Conservation (phyloP, 2,113 vertebrate species). For the Pimephales promelas region DNA sequence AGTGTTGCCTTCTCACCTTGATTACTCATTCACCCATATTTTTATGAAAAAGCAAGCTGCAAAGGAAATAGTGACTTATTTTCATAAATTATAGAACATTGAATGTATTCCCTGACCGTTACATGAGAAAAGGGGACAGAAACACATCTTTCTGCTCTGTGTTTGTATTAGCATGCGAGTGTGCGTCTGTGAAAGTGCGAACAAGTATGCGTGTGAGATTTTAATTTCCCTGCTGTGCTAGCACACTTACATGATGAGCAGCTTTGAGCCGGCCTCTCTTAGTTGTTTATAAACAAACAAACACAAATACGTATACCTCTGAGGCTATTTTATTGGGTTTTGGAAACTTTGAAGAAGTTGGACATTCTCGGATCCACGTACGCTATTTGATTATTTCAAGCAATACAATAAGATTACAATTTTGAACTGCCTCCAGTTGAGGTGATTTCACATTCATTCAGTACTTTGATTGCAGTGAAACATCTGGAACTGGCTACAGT, state of each 20-base stretch:
- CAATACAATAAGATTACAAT: neutral
- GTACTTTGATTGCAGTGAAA: neutral
- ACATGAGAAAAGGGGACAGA: neutral
- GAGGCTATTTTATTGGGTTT: constrained; percentile 16
- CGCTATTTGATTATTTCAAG: constrained; percentile 1
- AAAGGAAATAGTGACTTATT: neutral
- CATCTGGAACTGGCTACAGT: neutral
- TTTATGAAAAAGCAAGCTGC: neutral
- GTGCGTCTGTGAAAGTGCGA: constrained; percentile 8
- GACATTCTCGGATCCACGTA: neutral
- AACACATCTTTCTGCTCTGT: neutral
- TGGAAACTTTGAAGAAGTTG: constrained; percentile 21
- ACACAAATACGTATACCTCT: constrained; percentile 29
- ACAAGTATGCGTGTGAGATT: constrained; percentile 5
- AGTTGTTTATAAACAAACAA: constrained; percentile 40
- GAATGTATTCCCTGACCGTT: constrained; percentile 23
- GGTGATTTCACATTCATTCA: constrained; percentile 5
- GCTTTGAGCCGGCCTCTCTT: constrained; percentile 39
- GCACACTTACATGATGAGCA: constrained; percentile 47
- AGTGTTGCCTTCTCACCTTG: neutral
- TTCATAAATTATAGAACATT: neutral
- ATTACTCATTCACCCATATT: constrained; percentile 12
- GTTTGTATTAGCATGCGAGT: neutral
- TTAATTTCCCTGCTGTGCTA: constrained; percentile 46
- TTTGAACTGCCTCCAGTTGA: constrained; percentile 13